A percentile compares a stretch with the other conserved stretches of the same genome.
Conservation (phyloP, 2,888 invertebrate genomes). For the Hermaeophaga mercurialis region DNA sequence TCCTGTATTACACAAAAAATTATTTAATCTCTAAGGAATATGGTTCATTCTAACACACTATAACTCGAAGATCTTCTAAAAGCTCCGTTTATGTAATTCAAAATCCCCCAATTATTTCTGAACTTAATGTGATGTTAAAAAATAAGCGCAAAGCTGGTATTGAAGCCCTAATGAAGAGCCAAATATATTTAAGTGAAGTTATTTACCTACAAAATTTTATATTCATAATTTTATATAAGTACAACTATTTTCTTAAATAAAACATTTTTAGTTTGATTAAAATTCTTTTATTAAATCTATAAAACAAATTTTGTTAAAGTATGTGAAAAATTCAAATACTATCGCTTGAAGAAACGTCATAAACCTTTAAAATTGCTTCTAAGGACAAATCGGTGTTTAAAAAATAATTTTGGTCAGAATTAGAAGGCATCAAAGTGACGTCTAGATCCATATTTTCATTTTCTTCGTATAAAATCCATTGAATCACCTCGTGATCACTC, state of each 20-base stretch:
- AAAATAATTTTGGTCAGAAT: slow-evolving; percentile 28
- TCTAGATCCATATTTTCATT: slow-evolving; percentile 15
- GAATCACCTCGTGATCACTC: slow-evolving; percentile 35
- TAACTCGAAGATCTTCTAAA: slow-evolving; percentile 62
- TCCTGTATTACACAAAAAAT: too few species aligned
- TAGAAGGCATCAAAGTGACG: slow-evolving; percentile 18
- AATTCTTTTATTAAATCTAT: background rate
- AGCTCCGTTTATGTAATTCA: slow-evolving; percentile 60
- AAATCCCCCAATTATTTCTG: slow-evolving; percentile 58
- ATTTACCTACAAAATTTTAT: slow-evolving; percentile 72
- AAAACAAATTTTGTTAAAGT: slow-evolving; percentile 13
- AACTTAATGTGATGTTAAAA: slow-evolving; percentile 62
- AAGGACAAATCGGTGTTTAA: slow-evolving; percentile 24
- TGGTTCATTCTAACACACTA: too few species aligned
- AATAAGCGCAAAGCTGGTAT: slow-evolving; percentile 76
- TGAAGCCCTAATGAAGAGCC: slow-evolving; percentile 69
- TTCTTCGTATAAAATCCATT: slow-evolving; percentile 35
- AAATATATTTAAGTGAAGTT: slow-evolving; percentile 71
- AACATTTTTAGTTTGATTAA: too few species aligned
- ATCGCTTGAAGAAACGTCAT: slow-evolving; percentile 13
- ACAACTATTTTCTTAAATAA: too few species aligned
- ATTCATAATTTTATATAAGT: slow-evolving; percentile 28
- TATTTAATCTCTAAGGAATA: too few species aligned
- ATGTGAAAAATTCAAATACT: slow-evolving; percentile 2
- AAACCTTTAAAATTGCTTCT: slow-evolving; percentile 22